Conservation (phyloP, 2,888 invertebrate genomes). For the Drosophila koepferae region DNA sequence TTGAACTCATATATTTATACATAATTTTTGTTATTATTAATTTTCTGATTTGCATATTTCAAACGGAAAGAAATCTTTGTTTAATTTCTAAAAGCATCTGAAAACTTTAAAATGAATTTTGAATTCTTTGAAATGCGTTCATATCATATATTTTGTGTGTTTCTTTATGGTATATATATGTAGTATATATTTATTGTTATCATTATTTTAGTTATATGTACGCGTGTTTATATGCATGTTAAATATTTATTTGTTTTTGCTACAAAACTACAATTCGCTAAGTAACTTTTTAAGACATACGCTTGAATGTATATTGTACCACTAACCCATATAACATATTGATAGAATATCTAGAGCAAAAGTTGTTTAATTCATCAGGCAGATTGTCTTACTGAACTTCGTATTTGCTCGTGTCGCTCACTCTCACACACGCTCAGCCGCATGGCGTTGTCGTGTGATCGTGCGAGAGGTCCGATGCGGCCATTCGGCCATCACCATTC, state of each 20-base stretch:
- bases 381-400: neutral
- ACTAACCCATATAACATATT: slow-evolving; percentile 11
- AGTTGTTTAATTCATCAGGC: neutral
- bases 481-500: neutral
- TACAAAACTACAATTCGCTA: slow-evolving; percentile 57
- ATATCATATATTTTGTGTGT: neutral
- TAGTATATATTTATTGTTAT: slow-evolving; percentile 10
- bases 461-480: neutral
- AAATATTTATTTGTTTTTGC: slow-evolving; percentile 41
- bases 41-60: slow-evolving; percentile 24
- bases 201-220: slow-evolving; percentile 13
- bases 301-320: slow-evolving; percentile 31
- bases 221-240: slow-evolving; percentile 28
- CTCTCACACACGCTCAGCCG: neutral
- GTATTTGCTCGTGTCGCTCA: neutral
- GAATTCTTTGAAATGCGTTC: slow-evolving; percentile 20
- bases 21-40: slow-evolving; percentile 20
- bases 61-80: slow-evolving; percentile 3
- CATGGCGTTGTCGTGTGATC: neutral
- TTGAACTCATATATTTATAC: slow-evolving; percentile 69
- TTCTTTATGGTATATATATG: slow-evolving; percentile 6
- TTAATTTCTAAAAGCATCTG: neutral
- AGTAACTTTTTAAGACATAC: slow-evolving; percentile 51
- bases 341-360: slow-evolving; percentile 8
- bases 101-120: neutral